Percentiles rank a stretch among this genome's conserved stretches.
Conservation (phyloP, 2,797 vertebrate genomes). For the Sciurus carolinensis region DNA sequence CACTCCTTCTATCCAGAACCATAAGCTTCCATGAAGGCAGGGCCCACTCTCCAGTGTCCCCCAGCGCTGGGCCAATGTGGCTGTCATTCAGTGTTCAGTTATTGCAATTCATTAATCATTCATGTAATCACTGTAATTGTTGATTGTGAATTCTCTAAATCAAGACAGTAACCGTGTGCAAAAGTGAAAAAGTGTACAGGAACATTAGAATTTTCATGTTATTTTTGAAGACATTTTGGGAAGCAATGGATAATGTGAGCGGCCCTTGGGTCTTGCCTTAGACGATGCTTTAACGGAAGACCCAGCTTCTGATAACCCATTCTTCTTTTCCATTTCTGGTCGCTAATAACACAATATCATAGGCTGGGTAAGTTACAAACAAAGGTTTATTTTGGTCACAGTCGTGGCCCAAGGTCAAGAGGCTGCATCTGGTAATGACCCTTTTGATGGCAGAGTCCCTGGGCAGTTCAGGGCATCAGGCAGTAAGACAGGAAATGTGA, state of each 20-base stretch:
- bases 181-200: not conserved
- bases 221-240: not conserved
- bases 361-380: not conserved
- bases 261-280: not conserved
- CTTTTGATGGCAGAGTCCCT: not conserved
- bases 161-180: not conserved
- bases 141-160: not conserved
- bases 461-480: not conserved
- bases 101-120: not conserved
- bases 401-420: not conserved
- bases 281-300: not conserved
- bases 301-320: not conserved
- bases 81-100: not conserved
- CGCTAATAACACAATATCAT: not conserved
- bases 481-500: not conserved
- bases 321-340: not conserved
- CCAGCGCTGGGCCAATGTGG: not conserved
- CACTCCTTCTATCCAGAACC: no score
- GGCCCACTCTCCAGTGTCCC: not conserved
- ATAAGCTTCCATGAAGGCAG: not conserved
- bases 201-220: not conserved
- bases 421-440: not conserved
- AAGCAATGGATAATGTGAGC: not conserved
- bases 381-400: not conserved
- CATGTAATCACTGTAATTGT: accelerated